phyloP scores from a whole-genome alignment of 2,888 invertebrate genomes.

The Zhuqinia jingwanae region DNA sequence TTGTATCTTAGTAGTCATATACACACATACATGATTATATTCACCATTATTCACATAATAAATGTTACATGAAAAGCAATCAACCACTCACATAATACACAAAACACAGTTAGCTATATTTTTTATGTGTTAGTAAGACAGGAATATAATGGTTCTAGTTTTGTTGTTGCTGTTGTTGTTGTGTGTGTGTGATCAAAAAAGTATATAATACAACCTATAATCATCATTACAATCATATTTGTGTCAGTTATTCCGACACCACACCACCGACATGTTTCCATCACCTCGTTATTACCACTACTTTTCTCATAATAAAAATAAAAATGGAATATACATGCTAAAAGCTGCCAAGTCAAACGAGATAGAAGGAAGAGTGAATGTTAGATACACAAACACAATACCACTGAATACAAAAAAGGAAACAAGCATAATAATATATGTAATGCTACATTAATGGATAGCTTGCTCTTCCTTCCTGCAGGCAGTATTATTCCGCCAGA shows the following conservation, averaged over 20 bases:
- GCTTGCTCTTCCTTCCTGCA: slow-evolving; percentile 36
- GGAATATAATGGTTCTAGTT: too few species aligned
- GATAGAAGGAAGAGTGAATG: too few species aligned
- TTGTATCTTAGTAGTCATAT: too few species aligned
- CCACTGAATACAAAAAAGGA: too few species aligned
- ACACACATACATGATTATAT: too few species aligned
- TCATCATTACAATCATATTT: slow-evolving; percentile 63
- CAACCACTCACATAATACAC: background rate
- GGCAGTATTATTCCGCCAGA: slow-evolving; percentile 25
- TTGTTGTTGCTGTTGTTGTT: background rate
- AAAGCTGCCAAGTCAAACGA: too few species aligned
- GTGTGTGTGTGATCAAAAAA: slow-evolving; percentile 50
- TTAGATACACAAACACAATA: too few species aligned
- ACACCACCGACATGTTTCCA: slow-evolving; percentile 8
- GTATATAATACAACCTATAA: slow-evolving; percentile 59
- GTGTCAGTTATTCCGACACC: slow-evolving; percentile 50
- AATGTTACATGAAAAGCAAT: background rate
- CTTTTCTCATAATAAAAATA: too few species aligned
- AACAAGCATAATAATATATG: too few species aligned
- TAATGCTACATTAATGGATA: too few species aligned
- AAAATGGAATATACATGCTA: too few species aligned
- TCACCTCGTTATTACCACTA: slow-evolving; percentile 42
- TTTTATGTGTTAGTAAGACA: background rate
- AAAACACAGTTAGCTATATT: background rate
- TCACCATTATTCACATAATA: background rate